phyloP scores from a whole-genome alignment of 2,888 invertebrate genomes.

The Stomorhina lunata region DNA sequence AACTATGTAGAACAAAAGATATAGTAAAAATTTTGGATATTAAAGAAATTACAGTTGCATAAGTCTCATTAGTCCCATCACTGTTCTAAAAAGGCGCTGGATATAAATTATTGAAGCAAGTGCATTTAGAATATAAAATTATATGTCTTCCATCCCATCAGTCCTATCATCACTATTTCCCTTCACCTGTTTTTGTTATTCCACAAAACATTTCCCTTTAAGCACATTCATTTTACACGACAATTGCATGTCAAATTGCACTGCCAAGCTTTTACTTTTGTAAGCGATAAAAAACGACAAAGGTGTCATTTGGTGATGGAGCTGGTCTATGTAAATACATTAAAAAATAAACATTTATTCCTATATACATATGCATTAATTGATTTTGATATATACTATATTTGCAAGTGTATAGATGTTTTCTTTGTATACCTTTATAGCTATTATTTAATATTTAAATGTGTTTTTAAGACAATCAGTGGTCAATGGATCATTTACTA shows the following conservation, averaged over 20 bases:
- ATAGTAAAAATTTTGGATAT: not conserved
- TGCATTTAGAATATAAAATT: not conserved
- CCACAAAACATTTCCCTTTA: not conserved
- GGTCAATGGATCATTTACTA: too few species aligned
- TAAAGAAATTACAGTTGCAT: not conserved
- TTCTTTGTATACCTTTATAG: too few species aligned
- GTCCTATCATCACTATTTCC: too few species aligned
- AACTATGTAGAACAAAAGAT: not conserved
- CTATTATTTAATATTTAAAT: too few species aligned
- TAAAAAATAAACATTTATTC: not conserved
- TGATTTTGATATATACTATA: not conserved
- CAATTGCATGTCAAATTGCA: slow-evolving; percentile 37
- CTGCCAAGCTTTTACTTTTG: not conserved
- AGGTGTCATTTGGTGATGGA: slow-evolving; percentile 47
- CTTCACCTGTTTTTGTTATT: too few species aligned
- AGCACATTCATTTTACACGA: not conserved
- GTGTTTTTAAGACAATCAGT: too few species aligned
- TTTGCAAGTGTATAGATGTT: too few species aligned
- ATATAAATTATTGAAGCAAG: not conserved
- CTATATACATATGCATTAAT: not conserved
- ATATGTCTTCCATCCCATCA: too few species aligned
- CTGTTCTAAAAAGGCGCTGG: not conserved
- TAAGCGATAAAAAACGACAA: not conserved
- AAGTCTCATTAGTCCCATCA: slow-evolving; percentile 10
- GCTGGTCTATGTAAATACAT: not conserved